Conservation (phyloP, 2,113 vertebrate species). For the Thermophis baileyi region DNA sequence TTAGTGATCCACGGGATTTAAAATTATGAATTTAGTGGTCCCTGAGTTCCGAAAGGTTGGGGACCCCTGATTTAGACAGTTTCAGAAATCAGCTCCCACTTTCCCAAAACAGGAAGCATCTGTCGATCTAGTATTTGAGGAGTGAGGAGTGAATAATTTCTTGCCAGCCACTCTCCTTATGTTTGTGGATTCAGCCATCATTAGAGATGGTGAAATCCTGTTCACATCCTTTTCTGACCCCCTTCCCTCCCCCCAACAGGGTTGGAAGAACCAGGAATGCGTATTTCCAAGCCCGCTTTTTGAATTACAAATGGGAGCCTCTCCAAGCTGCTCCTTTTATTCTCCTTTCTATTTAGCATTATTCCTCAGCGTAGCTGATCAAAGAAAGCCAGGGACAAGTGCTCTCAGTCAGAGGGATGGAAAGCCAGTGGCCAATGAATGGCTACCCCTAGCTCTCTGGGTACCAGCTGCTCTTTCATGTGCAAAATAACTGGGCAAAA, state of each 20-base stretch:
- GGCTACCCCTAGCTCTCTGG: neutral
- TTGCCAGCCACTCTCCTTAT: no score
- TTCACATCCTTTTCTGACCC: neutral
- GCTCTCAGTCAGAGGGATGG: neutral
- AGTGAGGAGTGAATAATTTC: neutral
- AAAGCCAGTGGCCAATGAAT: neutral
- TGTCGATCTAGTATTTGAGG: neutral
- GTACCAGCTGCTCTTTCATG: slow-evolving; percentile 15
- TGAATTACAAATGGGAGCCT: slow-evolving; percentile 39
- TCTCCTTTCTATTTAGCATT: slow-evolving; percentile 19
- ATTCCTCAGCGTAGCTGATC: slow-evolving; percentile 4
- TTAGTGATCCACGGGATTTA: no score
- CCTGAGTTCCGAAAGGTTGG: no score
- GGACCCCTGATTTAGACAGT: neutral
- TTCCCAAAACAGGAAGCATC: neutral
- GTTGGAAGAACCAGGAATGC: slow-evolving; percentile 1
- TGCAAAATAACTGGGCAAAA: neutral
- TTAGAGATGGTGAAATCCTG: neutral
- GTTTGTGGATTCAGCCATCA: neutral
- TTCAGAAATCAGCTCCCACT: neutral
- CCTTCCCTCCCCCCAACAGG: neutral
- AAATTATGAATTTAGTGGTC: no score
- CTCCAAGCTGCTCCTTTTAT: slow-evolving; percentile 29
- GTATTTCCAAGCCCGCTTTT: slow-evolving; percentile 13
- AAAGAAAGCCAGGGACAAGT: neutral